Base-by-base conservation (phyloP, 2,888 invertebrate genomes). In the Caenorhabditis sp. region DNA sequence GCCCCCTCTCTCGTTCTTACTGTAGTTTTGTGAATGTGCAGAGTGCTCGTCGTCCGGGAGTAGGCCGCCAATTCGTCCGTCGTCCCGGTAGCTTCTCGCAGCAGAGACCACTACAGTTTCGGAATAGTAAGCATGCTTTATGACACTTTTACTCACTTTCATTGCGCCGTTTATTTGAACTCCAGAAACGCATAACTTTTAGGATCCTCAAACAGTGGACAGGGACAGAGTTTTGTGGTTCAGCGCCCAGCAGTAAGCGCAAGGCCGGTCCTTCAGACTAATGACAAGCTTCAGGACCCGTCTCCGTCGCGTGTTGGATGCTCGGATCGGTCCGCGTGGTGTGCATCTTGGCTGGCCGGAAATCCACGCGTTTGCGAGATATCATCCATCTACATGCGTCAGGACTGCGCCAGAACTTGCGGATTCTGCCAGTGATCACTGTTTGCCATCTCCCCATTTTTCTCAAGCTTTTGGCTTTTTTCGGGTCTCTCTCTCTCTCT, bases 311-410 rank as follows among this genome's bases (percentile, higher is more conserved):
- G 27, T 13, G n/a, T n/a, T n/a, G n/a, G 20, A 9, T 75, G 75
- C 24, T 35, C 65, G n/a, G 86, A 86, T 45, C 62, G 74, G 8
- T 83, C 84, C 1, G 71, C 83, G 11, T 86, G 88, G 87, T 88
- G 88, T 63, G 46, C 65, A 2, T 79, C 80, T 5, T 88, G 88
- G 88, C 72, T 87, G 24, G 59, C 46, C 5, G 77, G 77, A 3
- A 83, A 83, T 30, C 79, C 85, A 2, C 48, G 72, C 32, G 83
- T 88, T 30, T 88, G 88, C 61, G 63, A 70, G 37, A 80, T 83
- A 3, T 88, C 88, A 2, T 83, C 86, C 22, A 85, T 88, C 58
- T 88, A 87, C 81, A 88, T 88, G 88, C 75, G 84, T 15, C 79
- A 84, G 7, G 87, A 88, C 65, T 88, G 88, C 65, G 83, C 84